These are phyloP conservation scores for Micronycteris hirsuta DNA, from an alignment of 2,113 vertebrate genomes.

Conservation along the genomic window DNA sequence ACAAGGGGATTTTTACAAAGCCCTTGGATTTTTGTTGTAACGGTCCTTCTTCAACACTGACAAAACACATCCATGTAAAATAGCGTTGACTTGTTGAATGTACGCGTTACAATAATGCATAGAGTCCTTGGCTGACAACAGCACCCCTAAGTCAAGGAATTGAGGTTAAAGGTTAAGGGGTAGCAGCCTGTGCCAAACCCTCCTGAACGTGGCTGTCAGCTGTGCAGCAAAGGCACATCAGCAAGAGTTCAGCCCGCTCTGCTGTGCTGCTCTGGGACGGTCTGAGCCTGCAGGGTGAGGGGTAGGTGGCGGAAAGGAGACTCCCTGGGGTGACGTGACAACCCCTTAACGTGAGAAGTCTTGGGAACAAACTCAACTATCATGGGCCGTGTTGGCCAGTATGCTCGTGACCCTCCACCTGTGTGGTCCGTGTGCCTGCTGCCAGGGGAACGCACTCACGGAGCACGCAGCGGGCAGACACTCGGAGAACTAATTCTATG, in stretches of 20 bases:
- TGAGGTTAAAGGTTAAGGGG: not conserved
- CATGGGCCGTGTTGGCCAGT: not conserved
- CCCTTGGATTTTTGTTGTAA: not conserved
- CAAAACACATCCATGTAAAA: not conserved
- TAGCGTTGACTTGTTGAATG: not conserved
- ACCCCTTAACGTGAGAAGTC: not conserved
- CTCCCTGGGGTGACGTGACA: not conserved
- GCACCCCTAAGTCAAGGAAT: not conserved
- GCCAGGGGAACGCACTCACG: not conserved
- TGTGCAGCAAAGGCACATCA: not conserved
- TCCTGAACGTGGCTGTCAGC: not conserved
- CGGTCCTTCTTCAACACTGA: not conserved
- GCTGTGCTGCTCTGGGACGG: not conserved
- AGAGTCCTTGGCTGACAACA: not conserved
- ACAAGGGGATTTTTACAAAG: not conserved
- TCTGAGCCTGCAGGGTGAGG: not conserved
- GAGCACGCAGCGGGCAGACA: accelerated
- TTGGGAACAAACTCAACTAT: not conserved
- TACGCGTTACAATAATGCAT: not conserved
- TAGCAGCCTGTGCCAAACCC: not conserved
- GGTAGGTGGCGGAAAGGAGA: not conserved
- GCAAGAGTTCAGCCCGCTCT: no score
- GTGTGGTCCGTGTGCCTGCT: not conserved
- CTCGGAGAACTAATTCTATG: not conserved
- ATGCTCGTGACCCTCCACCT: not conserved